phyloP scores from a whole-genome alignment of 92 coral and sea anemone genomes.

The Nematostella vectensis region DNA sequence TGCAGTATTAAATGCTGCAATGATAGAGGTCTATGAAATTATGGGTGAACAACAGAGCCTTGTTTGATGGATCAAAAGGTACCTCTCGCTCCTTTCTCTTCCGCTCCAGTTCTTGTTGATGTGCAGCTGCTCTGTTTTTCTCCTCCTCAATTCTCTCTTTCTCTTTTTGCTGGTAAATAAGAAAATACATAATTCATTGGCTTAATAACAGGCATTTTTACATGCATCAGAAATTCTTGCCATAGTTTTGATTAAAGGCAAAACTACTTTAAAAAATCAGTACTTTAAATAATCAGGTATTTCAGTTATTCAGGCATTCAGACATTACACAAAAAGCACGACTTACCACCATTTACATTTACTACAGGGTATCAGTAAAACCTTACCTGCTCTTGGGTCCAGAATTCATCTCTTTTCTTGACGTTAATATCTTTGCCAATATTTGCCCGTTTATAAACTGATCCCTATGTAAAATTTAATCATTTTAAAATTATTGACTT shows the following conservation, averaged over 20 bases:
- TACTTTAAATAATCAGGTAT: too few species aligned
- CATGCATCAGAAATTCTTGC: too few species aligned
- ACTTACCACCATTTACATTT: too few species aligned
- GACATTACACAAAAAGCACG: too few species aligned
- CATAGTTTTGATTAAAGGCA: too few species aligned
- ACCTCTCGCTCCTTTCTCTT: constrained; percentile 96
- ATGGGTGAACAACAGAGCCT: too few species aligned
- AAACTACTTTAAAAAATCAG: too few species aligned
- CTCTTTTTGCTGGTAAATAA: constrained; percentile 57
- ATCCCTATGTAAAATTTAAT: constrained; percentile 44
- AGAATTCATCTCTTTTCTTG: constrained; percentile 68
- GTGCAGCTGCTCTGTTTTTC: constrained; percentile 20
- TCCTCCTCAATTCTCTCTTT: constrained; percentile 55
- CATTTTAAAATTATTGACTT: neutral
- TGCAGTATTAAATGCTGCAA: too few species aligned
- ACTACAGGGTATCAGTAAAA: too few species aligned
- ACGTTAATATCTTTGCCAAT: constrained; percentile 74
- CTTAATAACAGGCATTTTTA: neutral
- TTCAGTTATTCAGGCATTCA: too few species aligned
- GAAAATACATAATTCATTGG: neutral
- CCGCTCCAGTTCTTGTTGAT: constrained; percentile 53
- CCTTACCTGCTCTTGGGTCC: constrained; percentile 76
- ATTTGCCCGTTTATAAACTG: constrained; percentile 79
- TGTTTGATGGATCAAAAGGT: too few species aligned
- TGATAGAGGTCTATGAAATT: too few species aligned